These are phyloP conservation scores for Sus scrofa DNA, from an alignment of 2,113 vertebrate species.

Conservation along the genomic window DNA sequence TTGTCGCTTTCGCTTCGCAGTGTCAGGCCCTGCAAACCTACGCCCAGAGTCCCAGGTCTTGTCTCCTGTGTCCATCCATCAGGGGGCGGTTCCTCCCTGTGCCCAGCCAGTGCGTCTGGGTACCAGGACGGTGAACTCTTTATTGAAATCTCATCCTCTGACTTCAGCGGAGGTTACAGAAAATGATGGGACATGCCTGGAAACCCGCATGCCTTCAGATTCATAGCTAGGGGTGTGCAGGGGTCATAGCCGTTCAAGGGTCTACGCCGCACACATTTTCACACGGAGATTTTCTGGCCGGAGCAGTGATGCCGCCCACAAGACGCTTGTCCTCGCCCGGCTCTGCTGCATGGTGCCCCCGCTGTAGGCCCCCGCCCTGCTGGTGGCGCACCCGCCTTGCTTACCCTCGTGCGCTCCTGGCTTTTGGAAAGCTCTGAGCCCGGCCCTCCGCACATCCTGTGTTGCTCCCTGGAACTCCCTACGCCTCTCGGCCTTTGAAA, in stretches of 20 bases:
- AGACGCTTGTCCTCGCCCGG: background rate
- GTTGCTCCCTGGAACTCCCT: slow-evolving; percentile 54
- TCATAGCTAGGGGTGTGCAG: slow-evolving; percentile 51
- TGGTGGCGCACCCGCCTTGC: slow-evolving; percentile 60
- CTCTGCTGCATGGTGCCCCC: slow-evolving; percentile 65
- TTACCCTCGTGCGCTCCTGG: slow-evolving; percentile 31
- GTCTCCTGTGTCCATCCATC: background rate
- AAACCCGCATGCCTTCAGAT: slow-evolving; percentile 34
- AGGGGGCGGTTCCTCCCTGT: slow-evolving; percentile 12
- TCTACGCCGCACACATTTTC: slow-evolving; percentile 68
- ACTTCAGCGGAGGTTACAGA: slow-evolving; percentile 44
- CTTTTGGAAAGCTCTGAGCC: slow-evolving; percentile 30
- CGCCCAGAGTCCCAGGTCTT: slow-evolving; percentile 52
- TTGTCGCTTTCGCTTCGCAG: slow-evolving; percentile 57
- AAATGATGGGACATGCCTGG: slow-evolving; percentile 61
- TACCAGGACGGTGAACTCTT: slow-evolving; percentile 1
- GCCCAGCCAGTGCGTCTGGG: slow-evolving; percentile 17
- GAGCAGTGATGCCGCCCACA: background rate
- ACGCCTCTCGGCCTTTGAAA: slow-evolving; percentile 72
- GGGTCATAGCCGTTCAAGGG: slow-evolving; percentile 68
- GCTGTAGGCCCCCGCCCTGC: slow-evolving; percentile 52
- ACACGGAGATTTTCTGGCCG: slow-evolving; percentile 17
- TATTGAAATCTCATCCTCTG: slow-evolving; percentile 35
- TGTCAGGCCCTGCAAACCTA: slow-evolving; percentile 20
- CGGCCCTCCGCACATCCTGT: slow-evolving; percentile 41